Evolutionary conservation across 1,140 invertebrate genomes (phyloP), one percentile per base, ranked within the genome.

Genomic region (Musca vetustissima): DNA sequence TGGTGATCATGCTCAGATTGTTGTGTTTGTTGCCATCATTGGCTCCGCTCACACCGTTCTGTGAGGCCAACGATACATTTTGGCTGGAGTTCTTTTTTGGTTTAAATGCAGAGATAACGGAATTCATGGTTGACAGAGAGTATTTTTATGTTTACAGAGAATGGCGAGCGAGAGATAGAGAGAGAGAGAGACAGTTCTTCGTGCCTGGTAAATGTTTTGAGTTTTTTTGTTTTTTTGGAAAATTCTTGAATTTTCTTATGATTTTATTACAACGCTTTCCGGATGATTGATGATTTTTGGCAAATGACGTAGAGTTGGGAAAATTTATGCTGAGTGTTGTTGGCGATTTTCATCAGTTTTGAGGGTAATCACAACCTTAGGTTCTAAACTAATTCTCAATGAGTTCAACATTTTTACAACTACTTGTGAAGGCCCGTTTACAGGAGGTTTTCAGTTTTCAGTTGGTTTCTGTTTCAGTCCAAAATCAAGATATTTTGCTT

Each of bases 91-190:
- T 78, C 70, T 77, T 83, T 69, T 78, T 80, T 25, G 75, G 70
- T 65, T 83, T 83, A 74, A 83, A 83, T 74, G 80, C 80, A 53
- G 81, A 83, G 66, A 83, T 82, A 71, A 83, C 81, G 57, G 81
- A 82, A 71, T 83, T 83, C 81, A 83, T 82, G 47, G 73, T 47
- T 25, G 48, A 43, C 22, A 13, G n/a, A 24, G 48, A 69, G 61
- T 65, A 48, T 66, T 11, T 55, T 61, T 24, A 9, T 24, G 17
- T 11, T 61, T 17, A 32, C n/a, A 55, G 6, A 55, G 57, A 15
- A n/a, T n/a, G n/a, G n/a, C n/a, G 28, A 9, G 22, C 19, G n/a
- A 7, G 28, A 36, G 57, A 61, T 61, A 43, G 32, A n/a, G 57
- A 15, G 28, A 9, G 22, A 36, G n/a, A 7, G 28, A 36, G 57